A percentile compares a stretch with the other conserved stretches of the same genome.
Conservation (phyloP, 2,113 vertebrate species). For the Thunnus thynnus region DNA sequence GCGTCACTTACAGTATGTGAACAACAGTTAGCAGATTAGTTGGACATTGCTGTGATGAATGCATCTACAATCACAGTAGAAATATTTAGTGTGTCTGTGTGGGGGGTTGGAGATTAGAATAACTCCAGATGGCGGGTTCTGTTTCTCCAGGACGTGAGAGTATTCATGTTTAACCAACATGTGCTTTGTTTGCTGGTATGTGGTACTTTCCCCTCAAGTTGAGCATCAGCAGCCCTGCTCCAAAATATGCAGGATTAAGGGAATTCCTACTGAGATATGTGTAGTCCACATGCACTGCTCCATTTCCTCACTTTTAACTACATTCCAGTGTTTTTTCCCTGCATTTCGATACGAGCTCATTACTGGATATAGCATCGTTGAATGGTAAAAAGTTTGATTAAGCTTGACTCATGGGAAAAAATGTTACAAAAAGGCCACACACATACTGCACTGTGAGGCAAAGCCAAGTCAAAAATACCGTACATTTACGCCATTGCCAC, state of each 20-base stretch:
- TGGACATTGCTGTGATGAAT: constrained; percentile 19
- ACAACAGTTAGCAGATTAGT: constrained; percentile 2
- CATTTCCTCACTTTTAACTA: constrained; percentile 1
- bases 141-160: constrained; percentile 16
- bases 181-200: constrained; percentile 48
- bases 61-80: constrained; percentile 26
- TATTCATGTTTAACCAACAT: constrained; percentile 40
- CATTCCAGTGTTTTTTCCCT: constrained; percentile 3
- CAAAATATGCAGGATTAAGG: constrained; percentile 39
- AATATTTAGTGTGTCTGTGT: constrained; percentile 35
- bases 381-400: not conserved
- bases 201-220: constrained; percentile 42
- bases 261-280: constrained; percentile 46
- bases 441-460: not conserved
- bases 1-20: constrained; percentile 33
- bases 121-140: constrained; percentile 62
- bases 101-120: constrained; percentile 48
- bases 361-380: not conserved
- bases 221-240: constrained; percentile 39
- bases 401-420: constrained; percentile 30
- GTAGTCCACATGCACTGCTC: not conserved
- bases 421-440: not conserved
- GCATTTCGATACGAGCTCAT: not conserved
- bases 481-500: not conserved
- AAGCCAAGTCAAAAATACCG: constrained; percentile 4